Evolutionary conservation across 2,888 invertebrate genomes (phyloP), one percentile per base, ranked within the genome.

Genomic region (Ommatoiulus sabulosus): DNA sequence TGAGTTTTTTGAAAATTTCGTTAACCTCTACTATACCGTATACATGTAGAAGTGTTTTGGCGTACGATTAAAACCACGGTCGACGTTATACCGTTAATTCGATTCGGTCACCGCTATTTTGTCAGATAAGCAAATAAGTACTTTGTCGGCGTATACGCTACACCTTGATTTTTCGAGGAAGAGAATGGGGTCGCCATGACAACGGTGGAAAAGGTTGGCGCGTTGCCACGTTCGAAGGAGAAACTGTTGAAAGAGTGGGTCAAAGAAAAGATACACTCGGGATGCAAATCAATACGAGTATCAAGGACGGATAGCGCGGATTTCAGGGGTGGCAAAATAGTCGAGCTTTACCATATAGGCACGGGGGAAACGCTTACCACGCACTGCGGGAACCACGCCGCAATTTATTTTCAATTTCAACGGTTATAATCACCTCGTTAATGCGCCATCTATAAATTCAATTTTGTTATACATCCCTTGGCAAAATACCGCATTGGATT

Each of bases 221-320:
- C 3, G 52, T 52, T 52, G 52, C 52, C 52, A 52, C 15, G 52
- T 52, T 52, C 10, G 52, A 52, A 15, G 15, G 52, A 52, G 52
- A 52, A 46, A 52, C 15, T 52, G 52, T 52, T 52, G 52, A 52
- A 52, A 52, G 52, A 52, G 52, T 52, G 52, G 52, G 52, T 52
- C 52, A 52, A 52, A 52, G 52, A 52, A 52, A 52, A 52, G 52
- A 52, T 52, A 52, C 52, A 52, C 52, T 52, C 52, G 52, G 52
- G 52, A 52, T 52, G 52, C 52, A 52, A 52, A 52, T 52, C 52
- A 52, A 52, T 52, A 52, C 52, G 52, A 52, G 52, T 52, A 52
- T 52, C 52, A 52, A 52, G 52, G 52, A 52, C 52, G 52, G 52
- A 52, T 52, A 52, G 10, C 52, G 52, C 10, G 52, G 15, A 52